Conservation (phyloP, 1,140 invertebrate genomes). For the Formica selysi region DNA sequence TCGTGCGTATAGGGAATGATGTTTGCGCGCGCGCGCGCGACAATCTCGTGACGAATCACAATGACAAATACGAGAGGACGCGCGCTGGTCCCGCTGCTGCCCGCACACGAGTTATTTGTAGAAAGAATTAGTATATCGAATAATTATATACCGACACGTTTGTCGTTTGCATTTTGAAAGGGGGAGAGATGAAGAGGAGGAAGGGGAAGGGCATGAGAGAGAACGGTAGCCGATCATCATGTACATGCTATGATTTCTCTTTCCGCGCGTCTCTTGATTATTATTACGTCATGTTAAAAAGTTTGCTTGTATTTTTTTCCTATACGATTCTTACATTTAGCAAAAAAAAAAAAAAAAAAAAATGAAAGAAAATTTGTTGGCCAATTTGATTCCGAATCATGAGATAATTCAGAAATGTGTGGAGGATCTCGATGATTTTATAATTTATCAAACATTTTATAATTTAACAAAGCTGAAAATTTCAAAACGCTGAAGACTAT, state of each 20-base stretch:
- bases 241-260: background rate
- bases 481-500: no score
- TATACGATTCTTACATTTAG: background rate
- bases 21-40: slow-evolving; percentile 32
- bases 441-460: no score
- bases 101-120: slow-evolving; percentile 65
- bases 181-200: background rate
- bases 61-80: slow-evolving; percentile 66
- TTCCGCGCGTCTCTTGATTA: background rate
- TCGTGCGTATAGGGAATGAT: slow-evolving; percentile 38
- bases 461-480: no score
- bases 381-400: no score
- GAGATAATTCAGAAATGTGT: no score
- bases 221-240: slow-evolving; percentile 31
- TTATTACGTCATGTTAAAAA: slow-evolving; percentile 1
- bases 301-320: background rate
- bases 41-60: slow-evolving; percentile 63
- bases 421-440: no score
- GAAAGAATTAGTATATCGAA: slow-evolving; percentile 64
- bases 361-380: background rate
- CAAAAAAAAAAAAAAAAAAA: background rate
- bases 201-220: background rate
- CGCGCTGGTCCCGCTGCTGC: slow-evolving; percentile 19
- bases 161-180: slow-evolving; percentile 39
- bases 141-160: slow-evolving; percentile 53